A percentile compares a stretch with the other conserved stretches of the same genome.
Evolutionary conservation across 2,888 invertebrate species (phyloP).

Genomic region (Apamea sordens): DNA sequence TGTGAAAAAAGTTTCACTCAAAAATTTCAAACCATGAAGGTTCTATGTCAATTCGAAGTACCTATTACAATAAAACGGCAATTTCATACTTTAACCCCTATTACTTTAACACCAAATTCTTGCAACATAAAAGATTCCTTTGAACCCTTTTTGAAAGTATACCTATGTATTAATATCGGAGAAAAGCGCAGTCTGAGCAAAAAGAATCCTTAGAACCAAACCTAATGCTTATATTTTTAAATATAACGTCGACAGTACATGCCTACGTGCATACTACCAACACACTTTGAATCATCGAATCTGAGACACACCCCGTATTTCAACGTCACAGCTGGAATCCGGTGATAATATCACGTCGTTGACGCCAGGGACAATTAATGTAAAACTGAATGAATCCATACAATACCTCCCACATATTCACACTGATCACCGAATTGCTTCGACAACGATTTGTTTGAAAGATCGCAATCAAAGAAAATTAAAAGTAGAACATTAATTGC

Average conservation of each 20-base stretch:
- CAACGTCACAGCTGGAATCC: slow-evolving; percentile 36
- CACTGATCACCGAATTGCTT: slow-evolving; percentile 35
- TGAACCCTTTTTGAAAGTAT: background rate
- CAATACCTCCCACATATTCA: slow-evolving; percentile 30
- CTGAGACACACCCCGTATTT: slow-evolving; percentile 25
- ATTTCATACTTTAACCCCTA: too few species aligned
- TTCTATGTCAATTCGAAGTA: too few species aligned
- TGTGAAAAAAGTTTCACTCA: too few species aligned
- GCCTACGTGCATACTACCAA: background rate
- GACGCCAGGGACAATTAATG: slow-evolving; percentile 6
- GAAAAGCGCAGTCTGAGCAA: background rate
- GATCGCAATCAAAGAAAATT: slow-evolving; percentile 25
- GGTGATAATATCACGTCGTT: slow-evolving; percentile 29
- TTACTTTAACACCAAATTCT: background rate
- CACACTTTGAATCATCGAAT: slow-evolving; percentile 4
- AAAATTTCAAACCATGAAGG: too few species aligned
- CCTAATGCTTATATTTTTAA: background rate
- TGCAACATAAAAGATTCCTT: background rate
- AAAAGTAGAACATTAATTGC: slow-evolving; percentile 36
- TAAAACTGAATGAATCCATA: slow-evolving; percentile 42
- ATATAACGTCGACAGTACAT: background rate
- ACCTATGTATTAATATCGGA: too few species aligned
- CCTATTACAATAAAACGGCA: too few species aligned
- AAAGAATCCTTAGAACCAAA: background rate
- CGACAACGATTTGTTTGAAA: slow-evolving; percentile 13